Percentiles rank a stretch among this genome's conserved stretches.
These are phyloP conservation scores for Neoniphon sammara DNA, from an alignment of 2,797 vertebrate species.

Conservation along the genomic window DNA sequence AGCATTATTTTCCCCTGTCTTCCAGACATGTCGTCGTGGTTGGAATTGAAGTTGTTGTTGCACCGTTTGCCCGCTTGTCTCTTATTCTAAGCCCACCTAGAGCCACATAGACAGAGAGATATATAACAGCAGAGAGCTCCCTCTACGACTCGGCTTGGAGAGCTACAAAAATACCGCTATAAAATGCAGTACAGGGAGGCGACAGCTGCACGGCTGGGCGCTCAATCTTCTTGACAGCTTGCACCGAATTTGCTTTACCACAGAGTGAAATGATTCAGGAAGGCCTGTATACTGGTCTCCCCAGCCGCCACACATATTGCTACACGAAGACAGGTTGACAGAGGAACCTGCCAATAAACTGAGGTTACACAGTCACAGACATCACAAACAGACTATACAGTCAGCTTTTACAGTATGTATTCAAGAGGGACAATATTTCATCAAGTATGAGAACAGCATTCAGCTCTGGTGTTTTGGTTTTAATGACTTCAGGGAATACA, in stretches of 20 bases:
- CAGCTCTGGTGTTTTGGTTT: too few species aligned
- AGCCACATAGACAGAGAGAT: slow-evolving; percentile 74
- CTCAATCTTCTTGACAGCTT: not conserved
- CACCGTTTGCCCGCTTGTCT: slow-evolving; percentile 70
- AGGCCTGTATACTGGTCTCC: slow-evolving; percentile 37
- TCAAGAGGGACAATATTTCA: too few species aligned
- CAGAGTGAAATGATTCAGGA: not conserved
- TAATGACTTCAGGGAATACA: too few species aligned
- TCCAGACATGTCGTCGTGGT: slow-evolving; percentile 9
- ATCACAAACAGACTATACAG: not conserved
- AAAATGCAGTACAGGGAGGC: slow-evolving; percentile 40
- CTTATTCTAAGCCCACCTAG: slow-evolving; percentile 75
- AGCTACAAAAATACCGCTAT: slow-evolving; percentile 81
- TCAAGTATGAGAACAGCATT: too few species aligned
- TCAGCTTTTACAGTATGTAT: not conserved
- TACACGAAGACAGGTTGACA: slow-evolving; percentile 9
- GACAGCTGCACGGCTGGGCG: slow-evolving; percentile 35
- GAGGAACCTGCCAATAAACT: not conserved
- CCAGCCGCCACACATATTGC: not conserved
- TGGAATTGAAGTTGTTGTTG: slow-evolving; percentile 45
- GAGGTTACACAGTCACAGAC: not conserved
- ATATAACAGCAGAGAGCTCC: slow-evolving; percentile 85
- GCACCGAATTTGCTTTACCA: slow-evolving; percentile 3
- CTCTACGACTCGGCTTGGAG: slow-evolving; percentile 86
- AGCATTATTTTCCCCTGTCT: not conserved